A percentile compares a stretch with the other conserved stretches of the same genome.
phyloP scores from a whole-genome alignment of 2,797 vertebrate genomes.

The Micromesistius poutassou region DNA sequence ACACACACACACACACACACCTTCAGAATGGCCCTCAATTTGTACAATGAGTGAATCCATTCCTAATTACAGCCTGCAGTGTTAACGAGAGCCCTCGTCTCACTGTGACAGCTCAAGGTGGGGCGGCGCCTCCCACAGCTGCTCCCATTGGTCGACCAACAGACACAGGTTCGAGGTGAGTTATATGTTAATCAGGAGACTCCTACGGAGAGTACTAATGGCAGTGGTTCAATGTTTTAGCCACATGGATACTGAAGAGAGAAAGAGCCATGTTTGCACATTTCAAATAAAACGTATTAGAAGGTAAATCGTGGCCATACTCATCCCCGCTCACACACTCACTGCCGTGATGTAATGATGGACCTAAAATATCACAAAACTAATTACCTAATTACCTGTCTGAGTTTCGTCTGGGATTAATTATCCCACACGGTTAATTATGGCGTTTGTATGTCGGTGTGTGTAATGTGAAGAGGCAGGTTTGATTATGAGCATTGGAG shows the following conservation, averaged over 20 bases:
- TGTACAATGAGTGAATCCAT: neutral
- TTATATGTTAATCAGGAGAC: neutral
- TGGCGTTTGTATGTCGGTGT: neutral
- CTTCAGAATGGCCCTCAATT: neutral
- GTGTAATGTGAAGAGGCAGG: neutral
- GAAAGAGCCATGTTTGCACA: neutral
- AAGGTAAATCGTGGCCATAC: neutral
- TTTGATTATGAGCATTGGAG: too few relatives aligned
- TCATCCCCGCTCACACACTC: neutral
- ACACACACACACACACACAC: neutral
- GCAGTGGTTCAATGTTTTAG: neutral
- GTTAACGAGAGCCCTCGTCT: neutral
- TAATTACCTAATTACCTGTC: neutral
- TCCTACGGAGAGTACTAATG: neutral
- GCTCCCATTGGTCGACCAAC: neutral
- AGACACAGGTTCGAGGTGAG: neutral
- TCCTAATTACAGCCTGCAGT: neutral
- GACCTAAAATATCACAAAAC: neutral
- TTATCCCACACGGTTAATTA: neutral
- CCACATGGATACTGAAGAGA: neutral
- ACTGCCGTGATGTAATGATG: neutral
- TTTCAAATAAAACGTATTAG: neutral
- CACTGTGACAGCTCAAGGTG: neutral
- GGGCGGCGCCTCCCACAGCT: too few relatives aligned
- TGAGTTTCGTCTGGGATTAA: neutral